phyloP scores from a whole-genome alignment of 2,797 vertebrate species.

The Acipenser transmontanus region DNA sequence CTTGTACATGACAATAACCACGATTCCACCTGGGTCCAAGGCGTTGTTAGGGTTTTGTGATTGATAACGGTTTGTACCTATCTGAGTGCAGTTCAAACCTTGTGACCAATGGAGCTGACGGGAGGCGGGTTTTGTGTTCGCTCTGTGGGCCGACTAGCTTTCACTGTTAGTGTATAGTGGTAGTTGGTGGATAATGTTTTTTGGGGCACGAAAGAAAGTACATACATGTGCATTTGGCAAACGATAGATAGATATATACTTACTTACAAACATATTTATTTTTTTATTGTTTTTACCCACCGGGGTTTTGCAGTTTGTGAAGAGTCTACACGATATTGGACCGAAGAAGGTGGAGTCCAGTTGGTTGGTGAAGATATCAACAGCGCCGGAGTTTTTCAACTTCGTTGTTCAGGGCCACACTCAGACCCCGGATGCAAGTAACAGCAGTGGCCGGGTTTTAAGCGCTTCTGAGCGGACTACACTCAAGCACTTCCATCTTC shows the following conservation, averaged over 20 bases:
- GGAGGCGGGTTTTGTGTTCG: not conserved
- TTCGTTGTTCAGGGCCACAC: slow-evolving; percentile 4
- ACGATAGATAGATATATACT: too few species aligned
- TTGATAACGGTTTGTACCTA: not conserved
- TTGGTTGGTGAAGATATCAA: too few species aligned
- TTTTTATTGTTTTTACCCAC: too few species aligned
- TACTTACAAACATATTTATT: too few species aligned
- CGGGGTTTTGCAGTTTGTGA: too few species aligned
- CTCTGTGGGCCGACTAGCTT: not conserved
- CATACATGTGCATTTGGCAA: not conserved
- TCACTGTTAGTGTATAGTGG: not conserved
- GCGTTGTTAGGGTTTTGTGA: not conserved
- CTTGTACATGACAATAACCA: not conserved
- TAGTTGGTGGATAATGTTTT: not conserved
- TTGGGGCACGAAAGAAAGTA: not conserved
- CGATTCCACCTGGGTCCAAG: not conserved
- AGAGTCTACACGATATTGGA: too few species aligned
- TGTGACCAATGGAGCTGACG: not conserved
- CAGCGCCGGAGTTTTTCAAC: not conserved
- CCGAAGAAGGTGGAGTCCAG: too few species aligned
- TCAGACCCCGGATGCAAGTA: slow-evolving; percentile 19
- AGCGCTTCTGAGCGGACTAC: not conserved
- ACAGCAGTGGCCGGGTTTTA: not conserved
- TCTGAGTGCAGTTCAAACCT: not conserved
- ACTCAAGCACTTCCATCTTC: too few species aligned